A percentile compares a stretch with the other conserved stretches of the same genome.
phyloP scores from a whole-genome alignment of 2,113 vertebrate species.

The Aviceda subcristata region DNA sequence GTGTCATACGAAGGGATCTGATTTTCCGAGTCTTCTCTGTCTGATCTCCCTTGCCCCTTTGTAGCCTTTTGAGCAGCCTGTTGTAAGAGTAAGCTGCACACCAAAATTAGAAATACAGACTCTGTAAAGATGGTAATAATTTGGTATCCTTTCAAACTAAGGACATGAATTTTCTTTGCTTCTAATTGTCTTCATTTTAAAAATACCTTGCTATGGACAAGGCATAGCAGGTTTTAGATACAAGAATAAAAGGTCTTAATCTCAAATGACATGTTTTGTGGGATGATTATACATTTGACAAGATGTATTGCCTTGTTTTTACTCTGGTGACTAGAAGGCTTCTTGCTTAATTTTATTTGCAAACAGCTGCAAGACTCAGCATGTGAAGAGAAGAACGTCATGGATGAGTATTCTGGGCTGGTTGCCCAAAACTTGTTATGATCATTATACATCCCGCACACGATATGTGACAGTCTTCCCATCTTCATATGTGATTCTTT shows the following conservation, averaged over 20 bases:
- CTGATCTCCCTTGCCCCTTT: not conserved
- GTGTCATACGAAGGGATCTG: not conserved
- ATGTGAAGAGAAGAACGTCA: not conserved
- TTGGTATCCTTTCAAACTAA: not conserved
- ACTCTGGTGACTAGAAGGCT: not conserved
- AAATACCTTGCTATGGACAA: not conserved
- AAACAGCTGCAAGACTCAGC: slow-evolving; percentile 10
- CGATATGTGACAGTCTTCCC: not conserved
- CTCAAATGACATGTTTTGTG: not conserved
- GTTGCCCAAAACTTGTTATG: not conserved
- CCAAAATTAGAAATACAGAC: not conserved
- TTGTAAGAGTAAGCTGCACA: not conserved
- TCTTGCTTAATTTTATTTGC: slow-evolving; percentile 16
- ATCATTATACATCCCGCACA: not conserved
- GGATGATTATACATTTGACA: not conserved
- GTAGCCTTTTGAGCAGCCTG: not conserved
- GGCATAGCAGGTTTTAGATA: not conserved
- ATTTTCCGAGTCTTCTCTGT: not conserved
- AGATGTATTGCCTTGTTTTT: not conserved
- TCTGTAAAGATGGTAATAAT: not conserved
- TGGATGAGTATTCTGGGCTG: not conserved
- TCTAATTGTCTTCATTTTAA: not conserved
- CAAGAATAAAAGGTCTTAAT: not conserved
- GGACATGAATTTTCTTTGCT: not conserved
- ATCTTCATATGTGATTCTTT: not conserved